A percentile compares a stretch with the other conserved stretches of the same genome.
These are phyloP conservation scores for Hypselothyrea guttata DNA, from an alignment of 2,888 invertebrate genomes.

Conservation along the genomic window DNA sequence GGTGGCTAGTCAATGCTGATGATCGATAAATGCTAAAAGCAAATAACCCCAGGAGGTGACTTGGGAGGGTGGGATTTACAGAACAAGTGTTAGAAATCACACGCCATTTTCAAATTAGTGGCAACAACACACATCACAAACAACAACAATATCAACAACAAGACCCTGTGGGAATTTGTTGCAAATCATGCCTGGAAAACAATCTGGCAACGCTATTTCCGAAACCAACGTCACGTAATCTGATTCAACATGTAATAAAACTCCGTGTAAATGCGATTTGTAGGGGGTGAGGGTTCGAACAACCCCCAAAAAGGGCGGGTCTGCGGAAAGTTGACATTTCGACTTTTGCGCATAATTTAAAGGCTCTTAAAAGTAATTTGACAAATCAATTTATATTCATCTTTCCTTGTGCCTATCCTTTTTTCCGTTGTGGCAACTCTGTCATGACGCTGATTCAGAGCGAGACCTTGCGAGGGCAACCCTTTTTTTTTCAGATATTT, in stretches of 20 bases:
- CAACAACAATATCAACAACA: constrained; percentile 7
- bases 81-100: constrained; percentile 71
- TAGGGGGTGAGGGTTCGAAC: constrained; percentile 16
- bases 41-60: constrained; percentile 35
- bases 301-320: constrained; percentile 21
- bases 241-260: constrained; percentile 70
- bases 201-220: constrained; percentile 46
- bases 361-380: constrained; percentile 44
- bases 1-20: constrained; percentile 37
- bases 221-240: constrained; percentile 63
- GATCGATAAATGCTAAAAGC: constrained; percentile 66
- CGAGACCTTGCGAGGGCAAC: constrained; percentile 12
- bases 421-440: constrained; percentile 52
- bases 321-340: constrained; percentile 19
- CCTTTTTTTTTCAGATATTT: constrained; percentile 20
- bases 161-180: constrained; percentile 26
- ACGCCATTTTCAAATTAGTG: constrained; percentile 73
- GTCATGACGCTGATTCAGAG: constrained; percentile 45
- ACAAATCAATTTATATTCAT: constrained; percentile 66
- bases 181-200: constrained; percentile 35
- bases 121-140: no score
- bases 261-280: constrained; percentile 58
- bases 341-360: constrained; percentile 70
- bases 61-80: background rate
- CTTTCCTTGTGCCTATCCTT: constrained; percentile 4